Evolutionary conservation across 2,888 invertebrate species (phyloP).

Genomic region (Galerucella nymphaeae): DNA sequence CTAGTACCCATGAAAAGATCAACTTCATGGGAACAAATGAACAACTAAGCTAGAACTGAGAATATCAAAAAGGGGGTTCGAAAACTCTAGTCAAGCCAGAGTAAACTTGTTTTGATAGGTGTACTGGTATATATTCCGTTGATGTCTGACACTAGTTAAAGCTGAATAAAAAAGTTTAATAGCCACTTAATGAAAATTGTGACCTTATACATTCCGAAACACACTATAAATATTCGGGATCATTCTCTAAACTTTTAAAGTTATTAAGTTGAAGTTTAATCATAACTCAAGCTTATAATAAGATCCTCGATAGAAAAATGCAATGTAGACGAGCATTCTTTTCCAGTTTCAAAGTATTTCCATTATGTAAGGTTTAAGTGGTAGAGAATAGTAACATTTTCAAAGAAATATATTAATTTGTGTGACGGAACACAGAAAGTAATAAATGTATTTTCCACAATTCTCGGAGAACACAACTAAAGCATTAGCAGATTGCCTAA

Average conservation of each 20-base stretch:
- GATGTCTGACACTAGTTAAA: neutral
- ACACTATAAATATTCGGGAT: neutral
- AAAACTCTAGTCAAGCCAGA: no score
- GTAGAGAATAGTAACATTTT: slow-evolving; percentile 18
- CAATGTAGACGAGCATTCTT: neutral
- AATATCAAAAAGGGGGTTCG: no score
- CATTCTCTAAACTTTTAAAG: neutral
- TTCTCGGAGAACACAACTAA: slow-evolving; percentile 41
- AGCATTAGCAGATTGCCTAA: slow-evolving; percentile 42
- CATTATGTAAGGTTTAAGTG: neutral
- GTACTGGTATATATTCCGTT: no score
- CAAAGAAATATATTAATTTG: slow-evolving; percentile 36
- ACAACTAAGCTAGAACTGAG: no score
- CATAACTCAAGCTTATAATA: neutral
- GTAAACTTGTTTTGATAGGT: no score
- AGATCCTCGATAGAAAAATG: neutral
- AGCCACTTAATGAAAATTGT: neutral
- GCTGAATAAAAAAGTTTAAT: neutral
- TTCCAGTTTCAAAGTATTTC: neutral
- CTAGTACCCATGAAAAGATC: no score
- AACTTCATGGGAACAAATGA: no score
- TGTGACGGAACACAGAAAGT: slow-evolving; percentile 28
- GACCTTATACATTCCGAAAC: neutral
- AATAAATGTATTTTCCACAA: slow-evolving; percentile 38
- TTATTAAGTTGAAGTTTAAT: neutral